phyloP scores from a whole-genome alignment of 2,797 vertebrate species.

The Micromesistius poutassou region DNA sequence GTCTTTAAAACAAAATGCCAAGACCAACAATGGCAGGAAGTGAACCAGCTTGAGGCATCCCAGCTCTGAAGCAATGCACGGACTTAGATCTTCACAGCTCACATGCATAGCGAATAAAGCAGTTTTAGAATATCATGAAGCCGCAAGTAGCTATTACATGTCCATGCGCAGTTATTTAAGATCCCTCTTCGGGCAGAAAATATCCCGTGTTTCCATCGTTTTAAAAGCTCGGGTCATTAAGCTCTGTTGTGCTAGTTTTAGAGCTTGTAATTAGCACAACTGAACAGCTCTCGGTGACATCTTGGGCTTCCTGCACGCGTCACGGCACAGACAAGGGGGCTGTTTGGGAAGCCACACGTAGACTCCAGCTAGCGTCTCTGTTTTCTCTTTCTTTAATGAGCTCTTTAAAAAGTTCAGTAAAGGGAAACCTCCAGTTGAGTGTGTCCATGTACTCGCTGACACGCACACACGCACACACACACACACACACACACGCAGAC shows the following conservation, averaged over 20 bases:
- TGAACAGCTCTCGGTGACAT: neutral
- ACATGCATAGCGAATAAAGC: neutral
- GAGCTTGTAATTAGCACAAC: neutral
- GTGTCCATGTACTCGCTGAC: neutral
- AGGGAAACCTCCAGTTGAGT: neutral
- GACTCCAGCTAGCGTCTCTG: neutral
- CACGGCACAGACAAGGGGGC: neutral
- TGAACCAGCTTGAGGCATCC: slow-evolving; percentile 22
- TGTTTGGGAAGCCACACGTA: neutral
- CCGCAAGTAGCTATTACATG: neutral
- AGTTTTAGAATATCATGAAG: neutral
- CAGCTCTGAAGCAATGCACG: neutral
- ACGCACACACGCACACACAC: neutral
- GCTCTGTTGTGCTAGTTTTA: neutral
- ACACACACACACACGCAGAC: neutral
- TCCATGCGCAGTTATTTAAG: neutral
- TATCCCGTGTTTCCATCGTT: neutral
- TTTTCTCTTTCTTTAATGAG: neutral
- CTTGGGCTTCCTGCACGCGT: neutral
- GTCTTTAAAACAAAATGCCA: slow-evolving; percentile 26
- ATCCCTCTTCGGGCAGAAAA: too few species aligned
- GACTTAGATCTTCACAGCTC: neutral
- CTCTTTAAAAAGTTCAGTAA: neutral
- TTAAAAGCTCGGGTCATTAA: neutral
- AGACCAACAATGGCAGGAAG: slow-evolving; percentile 29